Evolutionary conservation across 2,797 vertebrate genomes (phyloP).

Genomic region (Pseudocheirus occidentalis): DNA sequence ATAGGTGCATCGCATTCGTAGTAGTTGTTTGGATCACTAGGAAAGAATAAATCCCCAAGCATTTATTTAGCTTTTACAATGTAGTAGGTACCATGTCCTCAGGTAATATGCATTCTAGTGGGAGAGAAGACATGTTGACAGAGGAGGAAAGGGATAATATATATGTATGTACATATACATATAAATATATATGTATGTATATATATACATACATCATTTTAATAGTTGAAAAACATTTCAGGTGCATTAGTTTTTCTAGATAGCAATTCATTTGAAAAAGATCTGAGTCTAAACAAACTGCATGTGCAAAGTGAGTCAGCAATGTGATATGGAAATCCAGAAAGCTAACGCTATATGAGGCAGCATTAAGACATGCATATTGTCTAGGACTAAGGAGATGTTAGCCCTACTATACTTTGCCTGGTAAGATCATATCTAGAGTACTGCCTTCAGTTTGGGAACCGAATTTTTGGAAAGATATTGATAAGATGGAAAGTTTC

Average conservation of each 20-base stretch:
- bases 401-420: neutral
- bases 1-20: neutral
- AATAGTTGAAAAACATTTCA: neutral
- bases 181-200: neutral
- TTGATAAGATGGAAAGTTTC: neutral
- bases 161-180: too few relatives aligned
- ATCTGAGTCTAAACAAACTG: neutral
- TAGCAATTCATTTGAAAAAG: neutral
- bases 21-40: neutral
- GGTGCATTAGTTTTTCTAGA: neutral
- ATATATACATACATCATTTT: neutral
- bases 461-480: neutral
- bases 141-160: neutral
- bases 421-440: neutral
- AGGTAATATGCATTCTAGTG: neutral
- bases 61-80: neutral
- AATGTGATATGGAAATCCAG: neutral
- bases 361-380: neutral
- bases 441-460: neutral
- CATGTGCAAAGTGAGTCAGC: neutral
- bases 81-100: neutral
- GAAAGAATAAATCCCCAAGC: neutral
- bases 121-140: neutral
- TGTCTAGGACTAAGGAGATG: neutral
- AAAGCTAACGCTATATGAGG: neutral